phyloP scores from a whole-genome alignment of 2,797 vertebrate species.

The Synaphobranchus kaupii region DNA sequence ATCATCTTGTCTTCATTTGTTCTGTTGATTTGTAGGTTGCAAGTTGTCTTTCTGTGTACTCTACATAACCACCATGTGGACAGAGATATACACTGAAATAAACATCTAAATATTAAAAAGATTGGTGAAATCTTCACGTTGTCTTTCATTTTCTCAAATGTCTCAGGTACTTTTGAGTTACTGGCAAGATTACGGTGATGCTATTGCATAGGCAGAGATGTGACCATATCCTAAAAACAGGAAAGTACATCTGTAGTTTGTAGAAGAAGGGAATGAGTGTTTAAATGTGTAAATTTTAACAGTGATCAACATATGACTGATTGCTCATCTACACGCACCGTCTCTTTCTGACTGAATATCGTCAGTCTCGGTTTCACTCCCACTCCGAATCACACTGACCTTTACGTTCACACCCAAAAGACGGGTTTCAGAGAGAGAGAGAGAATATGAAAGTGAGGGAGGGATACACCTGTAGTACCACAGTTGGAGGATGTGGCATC shows the following conservation, averaged over 20 bases:
- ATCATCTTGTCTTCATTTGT: not conserved
- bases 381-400: not conserved
- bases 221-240: no score
- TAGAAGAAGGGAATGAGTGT: no score
- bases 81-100: not conserved
- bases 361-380: not conserved
- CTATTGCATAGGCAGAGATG: no score
- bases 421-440: not conserved
- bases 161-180: not conserved
- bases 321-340: not conserved
- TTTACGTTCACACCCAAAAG: not conserved
- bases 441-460: not conserved
- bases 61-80: not conserved
- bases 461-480: not conserved
- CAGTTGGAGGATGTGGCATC: not conserved
- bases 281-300: not conserved
- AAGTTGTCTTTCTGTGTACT: not conserved
- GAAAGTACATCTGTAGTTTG: no score
- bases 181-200: not conserved
- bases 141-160: not conserved
- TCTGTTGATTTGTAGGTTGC: not conserved
- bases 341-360: not conserved
- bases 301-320: not conserved
- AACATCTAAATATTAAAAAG: not conserved
- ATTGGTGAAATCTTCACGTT: not conserved